Base-by-base conservation (phyloP, 2,888 invertebrate species). In the Fragum whitleyi region DNA sequence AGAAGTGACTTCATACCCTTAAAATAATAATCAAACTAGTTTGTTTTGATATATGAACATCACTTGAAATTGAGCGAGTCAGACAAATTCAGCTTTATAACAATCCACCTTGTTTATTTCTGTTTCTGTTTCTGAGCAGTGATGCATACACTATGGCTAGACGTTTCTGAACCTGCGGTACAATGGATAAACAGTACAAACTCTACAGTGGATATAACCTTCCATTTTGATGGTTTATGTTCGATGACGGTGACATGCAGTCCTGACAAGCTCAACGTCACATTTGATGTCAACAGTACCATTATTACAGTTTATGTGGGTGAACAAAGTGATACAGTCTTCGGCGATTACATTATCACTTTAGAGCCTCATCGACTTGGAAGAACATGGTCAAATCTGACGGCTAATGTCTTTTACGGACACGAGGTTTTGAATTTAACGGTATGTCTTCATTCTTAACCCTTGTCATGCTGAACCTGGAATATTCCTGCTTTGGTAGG, bases 161-260 rank as follows among this genome's bases (percentile, higher is more conserved):
- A 70, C 21, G 21, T 53, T 1, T 55, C 70, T 14, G 70, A 70
- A 36, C 82, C 85, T 21, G 23, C 29, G 0, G 59, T 82, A 1
- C 79, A 79, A 6, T 77, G 81, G 77, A 47, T 85, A 29, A 85
- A 85, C 39, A 59, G 65, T 14, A 77, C 81, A 3, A 69, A 42
- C 23, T 67, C 51, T 23, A 42, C 53, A 19, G 47, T n/a, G 3
- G 23, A 28, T 16, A 75, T 74, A n/a, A n/a, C 47, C 1, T 85
- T 77, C 51, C 59, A 82, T 21, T 82, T 77, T 42, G 85, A 85
- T 39, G 79, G 85, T 5, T 51, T 74, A n/a, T 85, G 85, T 65
- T 70, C 71, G 55, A 77, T 81, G 26, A 70, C 75, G 0, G 62
- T 79, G 6, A 57, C 53, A 9, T 71, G 53, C 19, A 19, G 7